Evolutionary conservation across 2,888 invertebrate species (phyloP), one percentile per base, ranked within the genome.

Genomic region (Drosophila lutescens): DNA sequence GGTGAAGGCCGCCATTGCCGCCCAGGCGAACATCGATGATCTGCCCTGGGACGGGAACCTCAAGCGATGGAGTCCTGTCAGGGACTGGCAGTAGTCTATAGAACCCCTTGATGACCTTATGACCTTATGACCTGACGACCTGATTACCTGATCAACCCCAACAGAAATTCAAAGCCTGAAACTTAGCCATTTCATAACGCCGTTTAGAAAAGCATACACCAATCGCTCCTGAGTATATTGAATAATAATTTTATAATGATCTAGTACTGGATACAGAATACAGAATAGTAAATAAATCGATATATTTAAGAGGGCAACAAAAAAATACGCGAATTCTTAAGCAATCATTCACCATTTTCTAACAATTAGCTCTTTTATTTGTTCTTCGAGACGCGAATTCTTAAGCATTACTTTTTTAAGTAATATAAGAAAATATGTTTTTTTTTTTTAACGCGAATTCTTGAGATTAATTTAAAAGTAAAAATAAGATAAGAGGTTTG

Each of bases 11-110:
- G 69, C 58, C 0, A 86, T 83, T 1, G 83, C 83, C 9, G 68
- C 63, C 0, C 76, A 80, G 26, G 83, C 76, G 1, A 66, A 69
- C 15, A 55, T 83, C 15, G 74, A 58, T 0, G 69, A 79, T 53
- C 44, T 83, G 15, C 80, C 76, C 32, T 83, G 84, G 78, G 86
- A 83, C 43, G 83, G 83, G 4, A 83, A 83, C n/a, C 68, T 88
- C 0, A 83, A 86, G 58, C 86, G 83, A 1, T 65, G 54, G 53
- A 61, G 32, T 38, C 83, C 83, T 0, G 55, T 63, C 6, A 55
- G 79, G 4, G 78, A 80, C 46, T 71, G 84, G 80, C 46, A 23
- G 30, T 69, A 51, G 55, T 26, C 13, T 12, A 20, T 23, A 4
- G 23, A 23, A 2, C 13, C 6, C 1, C 2, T 20, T 12, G 10